Base-by-base conservation (phyloP, 1,140 invertebrate genomes). In the Ylistrum balloti region DNA sequence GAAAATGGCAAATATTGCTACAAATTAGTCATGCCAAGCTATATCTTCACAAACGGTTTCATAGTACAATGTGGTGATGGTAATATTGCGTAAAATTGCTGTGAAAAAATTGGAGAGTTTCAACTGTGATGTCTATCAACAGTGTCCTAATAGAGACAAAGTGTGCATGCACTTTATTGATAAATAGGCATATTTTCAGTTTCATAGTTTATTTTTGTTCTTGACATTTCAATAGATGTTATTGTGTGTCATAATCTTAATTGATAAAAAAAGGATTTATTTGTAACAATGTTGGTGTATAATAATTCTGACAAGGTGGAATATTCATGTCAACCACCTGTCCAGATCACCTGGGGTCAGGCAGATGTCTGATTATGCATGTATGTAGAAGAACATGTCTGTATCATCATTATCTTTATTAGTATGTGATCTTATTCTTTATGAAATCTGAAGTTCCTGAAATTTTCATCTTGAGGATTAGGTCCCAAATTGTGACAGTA, bases 51-150 rank as follows among this genome's bases (percentile, higher is more conserved):
- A 28, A 74, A 28, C 56, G n/a, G 22, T n/a, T 74, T 28, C 7
- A 17, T 74, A 3, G 56, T 74, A 74, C 56, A 74, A 74, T 74
- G 56, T n/a, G 13, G 56, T n/a, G 13, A 28, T 74, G 28, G 9
- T 74, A n/a, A 74, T 74, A 74, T 74, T 74, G 56, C 56, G 56
- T 74, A 74, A 74, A 74, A 74, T 74, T 74, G 22, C 56, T 74
- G 22, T 74, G 56, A 74, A 74, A 74, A 74, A 74, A n/a, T 13
- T 45, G 17, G 20, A 17, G 22, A 74, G 56, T 74, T 74, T 74
- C 22, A 74, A 28, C 56, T 74, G 56, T 74, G n/a, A 28, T 74
- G 56, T 74, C 5, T 74, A 28, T 74, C n/a, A 28, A n/a, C 56
- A 45, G 9, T 45, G 10, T 45, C 10, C 41, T 45, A 45, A 45